Base-by-base conservation (phyloP, 2,797 vertebrate species). In the Botia almorhae region DNA sequence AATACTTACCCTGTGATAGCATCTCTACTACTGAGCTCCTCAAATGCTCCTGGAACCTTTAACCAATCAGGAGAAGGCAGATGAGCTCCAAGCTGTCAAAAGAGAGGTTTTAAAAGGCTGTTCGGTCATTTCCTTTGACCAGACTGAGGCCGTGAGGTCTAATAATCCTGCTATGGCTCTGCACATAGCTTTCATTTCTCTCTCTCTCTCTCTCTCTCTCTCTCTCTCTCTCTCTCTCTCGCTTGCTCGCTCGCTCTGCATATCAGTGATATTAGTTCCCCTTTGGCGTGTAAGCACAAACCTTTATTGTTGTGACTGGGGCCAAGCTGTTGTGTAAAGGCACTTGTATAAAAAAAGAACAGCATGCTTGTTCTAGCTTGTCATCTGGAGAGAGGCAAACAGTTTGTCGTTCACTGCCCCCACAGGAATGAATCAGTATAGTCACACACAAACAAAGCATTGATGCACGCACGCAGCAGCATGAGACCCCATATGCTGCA, bases 1-100 rank as follows among this genome's bases (percentile, higher is more conserved):
- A 88, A 91, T 90, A 92, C 93, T 93, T 92, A 91, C 88, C 87
- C 80, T 89, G 88, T 91, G 92, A 94, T 93, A 94, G 91, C 92
- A 93, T 93, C 92, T 70, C 86, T 85, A 88, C 86, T 85, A 88
- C 89, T 91, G 89, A 92, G 90, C 90, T 26, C 90, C 90, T 91
- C 87, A 43, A 92, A 93, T 88, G 89, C 92, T 89, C 90, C 89
- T 81, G 82, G 89, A 90, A 91, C 90, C 91, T 92, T 90, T 90
- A 82, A 86, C 90, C 91, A 88, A 91, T 92, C 89, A 91, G 88
- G 85, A 85, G 89, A 91, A 90, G 91, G 88, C 88, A 83, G 26
- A 16, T 5, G 88, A 84, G 86, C 84, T 71, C 29, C 19, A 8
- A 39, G 68, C 56, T 13, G 26, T 67, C 43, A 78, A 78, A 17